phyloP scores from a whole-genome alignment of 2,797 vertebrate species.

The Dendrocincla fuliginosa region DNA sequence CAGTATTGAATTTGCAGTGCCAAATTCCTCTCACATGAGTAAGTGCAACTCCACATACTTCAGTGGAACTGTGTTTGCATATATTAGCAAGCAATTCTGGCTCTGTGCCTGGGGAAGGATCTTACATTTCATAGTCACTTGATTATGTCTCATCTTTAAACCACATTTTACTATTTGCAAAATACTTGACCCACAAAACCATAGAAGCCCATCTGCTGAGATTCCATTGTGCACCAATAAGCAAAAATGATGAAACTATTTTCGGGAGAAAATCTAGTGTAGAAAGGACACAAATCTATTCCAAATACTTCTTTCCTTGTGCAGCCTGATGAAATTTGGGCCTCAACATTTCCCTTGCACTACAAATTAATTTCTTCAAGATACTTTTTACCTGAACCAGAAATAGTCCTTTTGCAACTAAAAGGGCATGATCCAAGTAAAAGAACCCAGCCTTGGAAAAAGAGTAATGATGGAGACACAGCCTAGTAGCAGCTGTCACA shows the following conservation, averaged over 20 bases:
- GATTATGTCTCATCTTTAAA: slow-evolving; percentile 62
- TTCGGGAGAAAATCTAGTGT: background rate
- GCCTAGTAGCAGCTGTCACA: background rate
- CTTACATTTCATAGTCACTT: slow-evolving; percentile 66
- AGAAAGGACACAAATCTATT: background rate
- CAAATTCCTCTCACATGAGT: background rate
- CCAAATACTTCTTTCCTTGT: background rate
- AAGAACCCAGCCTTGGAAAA: background rate
- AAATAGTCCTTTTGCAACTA: background rate
- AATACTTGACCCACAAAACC: slow-evolving; percentile 52
- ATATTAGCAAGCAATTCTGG: slow-evolving; percentile 15
- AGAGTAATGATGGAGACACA: background rate
- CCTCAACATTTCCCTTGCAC: background rate
- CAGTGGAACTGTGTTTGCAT: background rate
- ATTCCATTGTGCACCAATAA: background rate
- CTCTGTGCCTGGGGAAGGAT: slow-evolving; percentile 15
- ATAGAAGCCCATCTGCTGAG: background rate
- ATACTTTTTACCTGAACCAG: background rate
- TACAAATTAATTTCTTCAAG: background rate
- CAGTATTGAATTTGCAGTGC: background rate
- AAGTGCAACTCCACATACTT: background rate
- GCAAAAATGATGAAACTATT: background rate
- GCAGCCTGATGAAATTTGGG: background rate
- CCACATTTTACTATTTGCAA: slow-evolving; percentile 56
- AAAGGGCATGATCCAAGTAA: background rate